A percentile compares a stretch with the other conserved stretches of the same genome.
These are phyloP conservation scores for Diabrotica undecimpunctata DNA, from an alignment of 1,140 invertebrate genomes.

Conservation along the genomic window DNA sequence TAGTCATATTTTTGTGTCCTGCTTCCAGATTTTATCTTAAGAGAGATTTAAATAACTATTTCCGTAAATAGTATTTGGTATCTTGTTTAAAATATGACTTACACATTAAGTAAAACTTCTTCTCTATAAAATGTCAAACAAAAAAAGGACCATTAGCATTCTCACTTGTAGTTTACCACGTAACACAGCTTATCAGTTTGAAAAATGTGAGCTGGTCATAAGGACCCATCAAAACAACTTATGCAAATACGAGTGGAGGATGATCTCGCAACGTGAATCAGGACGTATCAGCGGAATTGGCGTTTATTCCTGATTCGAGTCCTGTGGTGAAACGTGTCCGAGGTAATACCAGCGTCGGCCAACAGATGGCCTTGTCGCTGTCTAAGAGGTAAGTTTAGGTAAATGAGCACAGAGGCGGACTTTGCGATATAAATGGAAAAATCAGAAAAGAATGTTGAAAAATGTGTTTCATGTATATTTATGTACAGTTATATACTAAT, in stretches of 20 bases:
- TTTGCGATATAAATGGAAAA: neutral
- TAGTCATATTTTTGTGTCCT: too few relatives aligned
- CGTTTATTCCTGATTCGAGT: conserved; percentile 12
- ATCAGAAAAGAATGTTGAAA: neutral
- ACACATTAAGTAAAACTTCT: too few relatives aligned
- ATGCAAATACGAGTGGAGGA: conserved; percentile 8
- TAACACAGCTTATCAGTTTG: neutral
- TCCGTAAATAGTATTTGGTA: too few relatives aligned
- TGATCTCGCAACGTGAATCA: conserved; percentile 3
- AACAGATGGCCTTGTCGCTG: conserved; percentile 14
- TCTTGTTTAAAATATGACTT: too few relatives aligned
- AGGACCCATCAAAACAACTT: conserved; percentile 12
- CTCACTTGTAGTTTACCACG: too few relatives aligned
- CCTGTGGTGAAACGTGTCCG: conserved; percentile 15
- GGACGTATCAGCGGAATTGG: conserved; percentile 14
- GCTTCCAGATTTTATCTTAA: too few relatives aligned
- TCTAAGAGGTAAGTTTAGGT: conserved; percentile 21
- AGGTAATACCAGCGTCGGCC: conserved; percentile 17
- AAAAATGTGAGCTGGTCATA: neutral
- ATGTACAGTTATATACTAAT: neutral
- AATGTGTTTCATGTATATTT: neutral
- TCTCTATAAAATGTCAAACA: too few relatives aligned
- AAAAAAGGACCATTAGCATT: too few relatives aligned
- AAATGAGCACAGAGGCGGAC: conserved; percentile 21
- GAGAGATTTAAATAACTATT: too few relatives aligned